These are phyloP conservation scores for Oxyteleia sp. DNA, from an alignment of 2,888 invertebrate species.

Conservation along the genomic window DNA sequence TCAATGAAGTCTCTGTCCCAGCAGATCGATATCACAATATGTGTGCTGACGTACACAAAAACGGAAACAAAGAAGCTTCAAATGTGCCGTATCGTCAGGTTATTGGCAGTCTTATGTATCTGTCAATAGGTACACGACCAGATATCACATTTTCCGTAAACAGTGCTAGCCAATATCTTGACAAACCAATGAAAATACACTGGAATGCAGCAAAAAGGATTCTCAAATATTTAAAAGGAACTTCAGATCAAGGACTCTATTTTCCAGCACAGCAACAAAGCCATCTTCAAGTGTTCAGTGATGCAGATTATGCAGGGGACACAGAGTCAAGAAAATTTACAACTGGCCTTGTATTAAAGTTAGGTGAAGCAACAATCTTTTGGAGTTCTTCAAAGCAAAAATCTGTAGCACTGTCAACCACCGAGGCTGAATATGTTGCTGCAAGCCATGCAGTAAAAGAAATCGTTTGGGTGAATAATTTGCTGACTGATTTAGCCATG, in stretches of 20 bases:
- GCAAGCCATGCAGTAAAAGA: neutral
- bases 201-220: neutral
- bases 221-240: neutral
- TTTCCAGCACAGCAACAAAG: neutral
- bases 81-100: constrained; percentile 3
- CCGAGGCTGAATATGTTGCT: neutral
- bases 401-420: neutral
- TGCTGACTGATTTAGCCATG: neutral
- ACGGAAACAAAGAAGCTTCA: neutral
- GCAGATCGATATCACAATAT: neutral
- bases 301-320: neutral
- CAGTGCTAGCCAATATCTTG: neutral
- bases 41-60: neutral
- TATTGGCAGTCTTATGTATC: constrained; percentile 10
- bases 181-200: constrained; percentile 9
- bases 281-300: neutral
- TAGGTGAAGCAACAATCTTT: neutral
- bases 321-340: neutral
- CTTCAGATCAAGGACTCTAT: neutral
- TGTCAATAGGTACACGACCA: neutral
- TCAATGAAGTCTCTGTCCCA: constrained; percentile 56
- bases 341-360: neutral
- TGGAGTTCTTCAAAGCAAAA: neutral
- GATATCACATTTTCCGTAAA: constrained; percentile 13
- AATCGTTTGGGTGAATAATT: neutral